Evolutionary conservation across 2,888 invertebrate species (phyloP).

Genomic region (Drosophila demipolita): DNA sequence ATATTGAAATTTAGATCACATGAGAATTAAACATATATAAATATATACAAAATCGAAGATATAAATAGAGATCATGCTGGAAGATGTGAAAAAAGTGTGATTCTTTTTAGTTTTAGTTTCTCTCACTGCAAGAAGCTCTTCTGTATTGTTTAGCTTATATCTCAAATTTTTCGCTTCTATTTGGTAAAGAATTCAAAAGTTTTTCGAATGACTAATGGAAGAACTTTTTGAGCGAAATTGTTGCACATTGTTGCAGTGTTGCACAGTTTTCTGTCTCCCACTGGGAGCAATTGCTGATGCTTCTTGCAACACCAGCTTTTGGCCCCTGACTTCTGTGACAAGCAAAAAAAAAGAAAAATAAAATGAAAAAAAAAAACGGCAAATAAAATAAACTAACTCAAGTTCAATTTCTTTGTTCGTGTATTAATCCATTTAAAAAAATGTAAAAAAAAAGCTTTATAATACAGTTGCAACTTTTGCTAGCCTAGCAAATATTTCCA

Average conservation of each 20-base stretch:
- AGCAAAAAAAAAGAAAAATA: not conserved
- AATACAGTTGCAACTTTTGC: slow-evolving; percentile 63
- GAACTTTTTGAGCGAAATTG: slow-evolving; percentile 17
- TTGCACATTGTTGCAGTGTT: slow-evolving; percentile 9
- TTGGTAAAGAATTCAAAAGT: slow-evolving; percentile 10
- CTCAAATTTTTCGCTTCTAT: not conserved
- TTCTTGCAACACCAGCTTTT: slow-evolving; percentile 20
- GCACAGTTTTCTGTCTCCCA: slow-evolving; percentile 7
- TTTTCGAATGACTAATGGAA: slow-evolving; percentile 11
- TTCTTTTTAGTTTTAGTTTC: not conserved
- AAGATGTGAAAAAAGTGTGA: not conserved
- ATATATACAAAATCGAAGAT: not conserved
- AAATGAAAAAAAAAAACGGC: not conserved
- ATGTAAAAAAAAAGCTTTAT: slow-evolving; percentile 30
- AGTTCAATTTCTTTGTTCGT: slow-evolving; percentile 67
- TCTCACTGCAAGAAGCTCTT: not conserved
- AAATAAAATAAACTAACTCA: slow-evolving; percentile 40
- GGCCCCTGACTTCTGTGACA: slow-evolving; percentile 41
- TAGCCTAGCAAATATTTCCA: slow-evolving; percentile 52
- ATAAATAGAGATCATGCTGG: not conserved
- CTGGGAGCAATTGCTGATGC: slow-evolving; percentile 7
- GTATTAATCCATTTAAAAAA: slow-evolving; percentile 53
- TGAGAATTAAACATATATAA: too few species aligned
- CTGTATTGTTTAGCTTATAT: not conserved
- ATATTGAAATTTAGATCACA: not conserved